These are phyloP conservation scores for Epirrhoe alternata DNA, from an alignment of 2,888 invertebrate species.

Conservation along the genomic window DNA sequence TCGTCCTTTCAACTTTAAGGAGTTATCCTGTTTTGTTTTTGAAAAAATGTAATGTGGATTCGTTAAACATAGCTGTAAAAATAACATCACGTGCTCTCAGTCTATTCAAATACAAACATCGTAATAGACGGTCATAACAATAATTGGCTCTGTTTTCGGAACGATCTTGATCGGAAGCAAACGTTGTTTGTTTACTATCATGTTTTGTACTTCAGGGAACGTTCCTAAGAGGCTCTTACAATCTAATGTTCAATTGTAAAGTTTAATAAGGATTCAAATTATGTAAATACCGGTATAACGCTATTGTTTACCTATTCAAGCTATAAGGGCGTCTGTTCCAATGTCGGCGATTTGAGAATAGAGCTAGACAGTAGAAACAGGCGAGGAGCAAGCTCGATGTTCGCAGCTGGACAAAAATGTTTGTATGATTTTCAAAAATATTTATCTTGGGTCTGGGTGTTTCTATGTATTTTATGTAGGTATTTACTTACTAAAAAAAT, in stretches of 20 bases:
- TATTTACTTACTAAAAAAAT: too few species aligned
- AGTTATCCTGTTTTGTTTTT: too few species aligned
- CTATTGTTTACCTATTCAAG: background rate
- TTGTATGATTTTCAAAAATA: too few species aligned
- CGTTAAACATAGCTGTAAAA: background rate
- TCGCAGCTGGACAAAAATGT: too few species aligned
- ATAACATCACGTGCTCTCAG: background rate
- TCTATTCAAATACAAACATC: slow-evolving; percentile 30
- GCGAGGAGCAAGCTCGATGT: too few species aligned
- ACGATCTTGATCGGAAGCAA: slow-evolving; percentile 36
- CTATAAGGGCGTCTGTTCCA: too few species aligned
- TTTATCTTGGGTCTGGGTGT: too few species aligned
- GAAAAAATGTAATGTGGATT: too few species aligned
- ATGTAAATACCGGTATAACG: slow-evolving; percentile 4
- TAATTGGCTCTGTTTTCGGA: slow-evolving; percentile 36
- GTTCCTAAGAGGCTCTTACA: slow-evolving; percentile 23
- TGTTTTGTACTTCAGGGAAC: slow-evolving; percentile 27
- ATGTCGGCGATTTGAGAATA: too few species aligned
- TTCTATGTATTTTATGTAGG: too few species aligned
- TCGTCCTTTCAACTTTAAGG: too few species aligned
- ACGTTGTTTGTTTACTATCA: slow-evolving; percentile 28
- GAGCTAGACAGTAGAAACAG: too few species aligned
- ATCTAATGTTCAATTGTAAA: slow-evolving; percentile 26
- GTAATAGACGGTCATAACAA: slow-evolving; percentile 29
- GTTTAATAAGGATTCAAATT: slow-evolving; percentile 19